These are phyloP conservation scores for Mechanitis messenoides DNA, from an alignment of 2,888 invertebrate genomes.

Conservation along the genomic window DNA sequence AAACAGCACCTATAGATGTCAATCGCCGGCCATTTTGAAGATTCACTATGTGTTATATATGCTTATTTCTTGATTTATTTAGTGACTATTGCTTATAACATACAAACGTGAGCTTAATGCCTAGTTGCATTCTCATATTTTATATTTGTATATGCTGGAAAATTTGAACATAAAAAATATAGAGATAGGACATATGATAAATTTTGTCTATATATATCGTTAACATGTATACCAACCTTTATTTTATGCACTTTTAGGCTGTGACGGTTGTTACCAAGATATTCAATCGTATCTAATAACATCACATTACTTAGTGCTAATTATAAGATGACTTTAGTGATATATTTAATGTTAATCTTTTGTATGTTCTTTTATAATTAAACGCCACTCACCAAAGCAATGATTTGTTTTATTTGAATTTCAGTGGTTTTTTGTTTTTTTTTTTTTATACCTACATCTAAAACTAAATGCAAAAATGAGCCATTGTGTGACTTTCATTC, in stretches of 20 bases:
- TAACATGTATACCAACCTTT: constrained; percentile 14
- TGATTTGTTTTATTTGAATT: constrained; percentile 12
- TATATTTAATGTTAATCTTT: constrained; percentile 37
- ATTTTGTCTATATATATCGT: background rate
- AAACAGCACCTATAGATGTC: constrained; percentile 70
- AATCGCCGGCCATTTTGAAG: constrained; percentile 70
- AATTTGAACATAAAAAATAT: no score
- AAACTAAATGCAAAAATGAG: no score
- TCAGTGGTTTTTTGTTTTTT: background rate
- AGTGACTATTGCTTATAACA: no score
- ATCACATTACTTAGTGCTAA: constrained; percentile 30
- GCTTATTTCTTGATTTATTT: no score
- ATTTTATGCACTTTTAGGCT: constrained; percentile 35
- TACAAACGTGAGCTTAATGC: no score
- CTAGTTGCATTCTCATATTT: no score
- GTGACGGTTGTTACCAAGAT: constrained; percentile 43
- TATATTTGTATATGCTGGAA: no score
- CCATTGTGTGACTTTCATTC: no score
- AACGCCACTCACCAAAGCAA: constrained; percentile 72
- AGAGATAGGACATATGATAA: no score
- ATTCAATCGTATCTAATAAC: constrained; percentile 33
- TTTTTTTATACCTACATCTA: background rate
- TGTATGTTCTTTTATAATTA: constrained; percentile 66
- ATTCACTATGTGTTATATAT: constrained; percentile 42
- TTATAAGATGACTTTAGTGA: constrained; percentile 28